Base-by-base conservation (phyloP, 2,888 invertebrate species). In the Biston stratarius region DNA sequence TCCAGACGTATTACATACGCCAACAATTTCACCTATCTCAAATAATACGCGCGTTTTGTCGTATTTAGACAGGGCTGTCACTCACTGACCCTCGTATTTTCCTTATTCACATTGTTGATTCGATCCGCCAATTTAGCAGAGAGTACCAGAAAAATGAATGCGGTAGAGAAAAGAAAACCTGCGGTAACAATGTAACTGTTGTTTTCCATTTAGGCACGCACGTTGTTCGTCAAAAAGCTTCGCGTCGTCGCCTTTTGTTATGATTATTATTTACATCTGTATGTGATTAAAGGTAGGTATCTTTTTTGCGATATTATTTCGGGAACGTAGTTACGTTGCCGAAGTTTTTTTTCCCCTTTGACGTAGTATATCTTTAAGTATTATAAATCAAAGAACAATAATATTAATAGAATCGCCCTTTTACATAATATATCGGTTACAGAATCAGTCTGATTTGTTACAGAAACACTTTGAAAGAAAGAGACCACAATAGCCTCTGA, bases 1-100 rank as follows among this genome's bases (percentile, higher is more conserved):
- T 48, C 60, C 61, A 63, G 58, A 63, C 63, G 61, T 64, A 71
- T 71, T 69, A 61, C 65, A 34, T 42, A 60, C 59, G 64, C 63
- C 67, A 60, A 69, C 72, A 65, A 70, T 70, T 72, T 64, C 40
- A 59, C 40, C 67, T 63, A 67, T 66, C 72, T 71, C 70, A 15
- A 70, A 70, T 73, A 70, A 71, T 65, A 67, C 59, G 40, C 49
- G 40, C 45, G 47, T 66, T 65, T 61, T 63, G 63, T 61, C 60
- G 63, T 68, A 64, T 64, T 63, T 68, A 56, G 12, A 61, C 42
- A 68, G 71, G 68, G 71, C 51, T 71, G 71, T 63, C 71, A 64
- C 63, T 53, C 51, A 40, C 52, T 52, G 56, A 48, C 53, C 36
- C 58, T 42, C 48, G 12, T 57, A 59, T 45, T 57, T 56, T 63